Evolutionary conservation across 2,888 invertebrate genomes (phyloP), one percentile per base, ranked within the genome.

Genomic region (Calliopum simillimum): DNA sequence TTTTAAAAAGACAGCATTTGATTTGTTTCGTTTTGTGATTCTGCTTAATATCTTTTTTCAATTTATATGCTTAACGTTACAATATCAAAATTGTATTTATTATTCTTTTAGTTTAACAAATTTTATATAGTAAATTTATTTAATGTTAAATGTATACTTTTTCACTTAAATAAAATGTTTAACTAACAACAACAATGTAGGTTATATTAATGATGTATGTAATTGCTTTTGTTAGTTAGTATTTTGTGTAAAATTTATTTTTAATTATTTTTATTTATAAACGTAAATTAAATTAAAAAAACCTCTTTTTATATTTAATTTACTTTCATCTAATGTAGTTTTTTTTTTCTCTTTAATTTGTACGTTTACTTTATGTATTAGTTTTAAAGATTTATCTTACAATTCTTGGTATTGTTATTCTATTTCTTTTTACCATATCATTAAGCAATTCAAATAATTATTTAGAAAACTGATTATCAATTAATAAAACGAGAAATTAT

Each of bases 31-130:
- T 33, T n/a, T 33, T 33, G 33, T 8, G 8, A 33, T 33, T 33
- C 33, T 33, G 33, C 8, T 33, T 55, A 47, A 4, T 53, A 55
- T n/a, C n/a, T 66, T 59, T 59, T 49, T 64, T 69, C 47, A 43
- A 67, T 73, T 73, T 71, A 67, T 73, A 67, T 73, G 71, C 69
- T 67, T 64, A 73, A 71, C 69, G 67, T 33, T 33, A 33, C 33
- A 33, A 8, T 33, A 33, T 6, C 33, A 33, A 33, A 33, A 33
- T 33, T 33, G 8, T 33, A 33, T 33, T 33, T 33, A 33, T 33
- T 33, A 33, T 33, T 33, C 5, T 8, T 33, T 33, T 33, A 33
- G 33, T 33, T 33, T 33, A 33, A 6, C 33, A 33, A 6, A 33
- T 33, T 33, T 33, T 33, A 33, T 33, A 6, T 33, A 33, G 33